A percentile compares a stretch with the other conserved stretches of the same genome.
Conservation (phyloP, 2,113 vertebrate genomes). For the Symphodus melops region DNA sequence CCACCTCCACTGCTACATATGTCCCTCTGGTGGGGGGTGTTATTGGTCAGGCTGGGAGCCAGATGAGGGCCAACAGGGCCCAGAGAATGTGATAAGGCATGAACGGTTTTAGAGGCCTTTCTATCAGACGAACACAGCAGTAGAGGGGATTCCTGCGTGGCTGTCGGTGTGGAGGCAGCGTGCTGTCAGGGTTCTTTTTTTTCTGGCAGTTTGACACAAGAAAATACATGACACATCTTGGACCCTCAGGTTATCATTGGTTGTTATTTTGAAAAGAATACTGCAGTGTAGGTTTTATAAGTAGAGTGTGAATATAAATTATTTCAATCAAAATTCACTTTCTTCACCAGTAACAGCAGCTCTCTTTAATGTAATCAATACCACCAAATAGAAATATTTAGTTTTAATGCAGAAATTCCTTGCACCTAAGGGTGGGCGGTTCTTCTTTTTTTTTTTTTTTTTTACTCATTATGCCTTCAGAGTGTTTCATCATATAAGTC, state of each 20-base stretch:
- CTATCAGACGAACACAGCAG: constrained; percentile 55
- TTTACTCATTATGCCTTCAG: neutral
- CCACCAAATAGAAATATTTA: neutral
- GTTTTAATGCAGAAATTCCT: neutral
- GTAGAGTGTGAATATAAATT: neutral
- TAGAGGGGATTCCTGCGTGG: constrained; percentile 70
- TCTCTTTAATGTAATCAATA: neutral
- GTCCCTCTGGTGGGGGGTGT: constrained; percentile 69
- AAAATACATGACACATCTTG: constrained; percentile 34
- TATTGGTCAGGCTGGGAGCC: constrained; percentile 66
- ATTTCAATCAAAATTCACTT: neutral
- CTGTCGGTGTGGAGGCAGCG: constrained; percentile 36
- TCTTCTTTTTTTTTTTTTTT: constrained; percentile 3
- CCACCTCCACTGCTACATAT: constrained; percentile 70
- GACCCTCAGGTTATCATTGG: constrained; percentile 4
- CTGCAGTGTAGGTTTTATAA: neutral
- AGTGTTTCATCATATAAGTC: constrained; percentile 49
- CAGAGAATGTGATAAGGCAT: constrained; percentile 50
- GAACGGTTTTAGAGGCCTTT: constrained; percentile 54
- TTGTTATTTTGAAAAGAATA: neutral
- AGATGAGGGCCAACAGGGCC: constrained; percentile 70
- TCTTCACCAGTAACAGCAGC: constrained; percentile 2
- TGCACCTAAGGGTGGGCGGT: constrained; percentile 4
- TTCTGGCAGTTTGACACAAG: constrained; percentile 10
- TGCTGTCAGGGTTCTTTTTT: neutral